Percentiles rank a stretch among this genome's conserved stretches.
Evolutionary conservation across 2,797 vertebrate species (phyloP).

Genomic region (Arnoldichthys spilopterus): DNA sequence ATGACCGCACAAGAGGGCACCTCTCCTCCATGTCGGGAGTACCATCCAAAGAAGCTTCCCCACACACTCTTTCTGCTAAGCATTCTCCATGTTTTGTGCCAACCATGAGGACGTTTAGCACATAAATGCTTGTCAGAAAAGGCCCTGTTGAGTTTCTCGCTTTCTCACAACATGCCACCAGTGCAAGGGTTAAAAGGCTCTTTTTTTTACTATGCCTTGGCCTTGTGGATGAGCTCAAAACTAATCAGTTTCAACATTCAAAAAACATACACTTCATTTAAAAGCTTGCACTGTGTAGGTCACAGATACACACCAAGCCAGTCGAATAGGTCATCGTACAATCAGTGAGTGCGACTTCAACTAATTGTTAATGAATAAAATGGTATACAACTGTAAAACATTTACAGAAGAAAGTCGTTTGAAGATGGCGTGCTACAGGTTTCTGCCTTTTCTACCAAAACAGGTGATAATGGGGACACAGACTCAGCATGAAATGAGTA

Average conservation of each 20-base stretch:
- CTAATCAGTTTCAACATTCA: not conserved
- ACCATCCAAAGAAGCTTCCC: constrained; percentile 28
- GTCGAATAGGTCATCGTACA: constrained; percentile 25
- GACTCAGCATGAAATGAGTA: constrained; percentile 19
- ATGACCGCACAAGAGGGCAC: constrained; percentile 43
- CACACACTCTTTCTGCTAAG: not conserved
- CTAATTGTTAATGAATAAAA: constrained; percentile 29
- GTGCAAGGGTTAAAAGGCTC: constrained; percentile 22
- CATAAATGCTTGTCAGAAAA: not conserved
- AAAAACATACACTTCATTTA: constrained; percentile 26
- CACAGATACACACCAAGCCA: constrained; percentile 32
- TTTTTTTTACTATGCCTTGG: constrained; percentile 17
- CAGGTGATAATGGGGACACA: constrained; percentile 8
- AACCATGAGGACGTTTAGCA: not conserved
- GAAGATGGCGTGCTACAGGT: not conserved
- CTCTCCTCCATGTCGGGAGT: constrained; percentile 21
- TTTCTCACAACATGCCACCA: not conserved
- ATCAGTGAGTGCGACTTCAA: constrained; percentile 33
- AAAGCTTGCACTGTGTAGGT: constrained; percentile 33
- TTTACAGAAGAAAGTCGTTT: constrained; percentile 5
- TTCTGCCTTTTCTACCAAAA: constrained; percentile 13
- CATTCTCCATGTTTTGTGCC: constrained; percentile 2
- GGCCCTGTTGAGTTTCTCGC: not conserved
- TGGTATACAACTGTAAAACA: not conserved
- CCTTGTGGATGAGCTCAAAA: constrained; percentile 9